Percentiles rank a stretch among this genome's conserved stretches.
These are phyloP conservation scores for Picathartes gymnocephalus DNA, from an alignment of 2,113 vertebrate species.

Conservation along the genomic window DNA sequence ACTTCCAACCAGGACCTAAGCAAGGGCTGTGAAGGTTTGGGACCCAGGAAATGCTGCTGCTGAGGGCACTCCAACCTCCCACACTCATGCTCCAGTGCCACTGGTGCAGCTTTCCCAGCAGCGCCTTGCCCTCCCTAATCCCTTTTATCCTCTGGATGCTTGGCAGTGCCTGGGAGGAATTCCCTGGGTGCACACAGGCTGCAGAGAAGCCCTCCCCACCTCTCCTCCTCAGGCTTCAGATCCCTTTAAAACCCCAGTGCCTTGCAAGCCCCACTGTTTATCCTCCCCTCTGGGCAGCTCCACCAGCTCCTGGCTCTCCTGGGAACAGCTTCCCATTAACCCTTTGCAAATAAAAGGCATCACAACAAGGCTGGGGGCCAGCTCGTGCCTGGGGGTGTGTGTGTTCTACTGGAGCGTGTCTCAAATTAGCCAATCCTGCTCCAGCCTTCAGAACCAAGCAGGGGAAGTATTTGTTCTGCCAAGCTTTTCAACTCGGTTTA, in stretches of 20 bases:
- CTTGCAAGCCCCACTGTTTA: background rate
- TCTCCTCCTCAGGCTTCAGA: background rate
- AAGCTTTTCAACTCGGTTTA: slow-evolving; percentile 45
- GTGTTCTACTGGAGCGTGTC: background rate
- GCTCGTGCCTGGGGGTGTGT: background rate
- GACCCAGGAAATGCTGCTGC: background rate
- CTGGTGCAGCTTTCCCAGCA: background rate
- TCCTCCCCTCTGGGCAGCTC: background rate
- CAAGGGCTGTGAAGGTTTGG: background rate
- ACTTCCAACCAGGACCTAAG: background rate
- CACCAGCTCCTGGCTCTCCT: background rate
- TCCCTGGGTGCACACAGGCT: background rate
- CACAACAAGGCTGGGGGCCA: background rate
- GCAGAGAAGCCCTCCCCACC: background rate
- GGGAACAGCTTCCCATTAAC: background rate
- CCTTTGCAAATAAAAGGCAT: background rate
- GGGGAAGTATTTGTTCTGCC: slow-evolving; percentile 41
- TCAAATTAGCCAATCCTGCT: background rate
- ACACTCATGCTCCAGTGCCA: background rate
- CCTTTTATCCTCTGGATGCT: background rate
- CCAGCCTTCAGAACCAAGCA: background rate
- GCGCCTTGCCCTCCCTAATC: background rate
- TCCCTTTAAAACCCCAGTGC: background rate
- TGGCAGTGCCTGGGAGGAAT: background rate
- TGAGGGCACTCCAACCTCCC: background rate